These are phyloP conservation scores for Monarcha castaneiventris DNA, from an alignment of 2,113 vertebrate species.

Conservation along the genomic window DNA sequence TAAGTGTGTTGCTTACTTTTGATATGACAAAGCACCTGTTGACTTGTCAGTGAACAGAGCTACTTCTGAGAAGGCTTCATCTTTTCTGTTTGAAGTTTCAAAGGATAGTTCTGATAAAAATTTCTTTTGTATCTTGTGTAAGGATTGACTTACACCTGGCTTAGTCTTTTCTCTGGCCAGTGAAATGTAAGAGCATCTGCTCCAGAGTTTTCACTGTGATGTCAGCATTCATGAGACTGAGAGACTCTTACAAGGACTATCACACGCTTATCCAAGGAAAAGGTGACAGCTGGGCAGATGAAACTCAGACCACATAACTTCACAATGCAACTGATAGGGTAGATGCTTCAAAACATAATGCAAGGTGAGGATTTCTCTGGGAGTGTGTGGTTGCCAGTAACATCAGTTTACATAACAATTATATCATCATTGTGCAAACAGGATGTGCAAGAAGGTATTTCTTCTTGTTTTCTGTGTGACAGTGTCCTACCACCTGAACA, in stretches of 20 bases:
- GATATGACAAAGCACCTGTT: neutral
- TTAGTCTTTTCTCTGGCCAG: neutral
- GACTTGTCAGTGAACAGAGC: neutral
- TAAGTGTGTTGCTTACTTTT: neutral
- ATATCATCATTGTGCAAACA: neutral
- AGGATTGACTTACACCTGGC: neutral
- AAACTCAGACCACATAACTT: neutral
- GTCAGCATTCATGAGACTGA: neutral
- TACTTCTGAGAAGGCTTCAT: neutral
- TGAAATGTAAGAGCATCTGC: neutral
- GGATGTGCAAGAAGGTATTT: neutral
- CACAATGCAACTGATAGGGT: neutral
- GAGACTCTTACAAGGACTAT: neutral
- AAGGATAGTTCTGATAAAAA: neutral
- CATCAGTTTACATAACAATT: neutral
- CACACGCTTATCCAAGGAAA: neutral
- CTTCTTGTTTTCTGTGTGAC: neutral
- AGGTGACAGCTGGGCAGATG: neutral
- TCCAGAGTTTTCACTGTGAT: neutral
- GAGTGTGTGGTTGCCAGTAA: neutral
- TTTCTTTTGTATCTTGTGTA: neutral
- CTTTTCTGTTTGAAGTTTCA: neutral
- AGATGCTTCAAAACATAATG: neutral
- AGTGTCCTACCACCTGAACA: neutral
- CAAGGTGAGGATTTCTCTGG: neutral